Percentiles rank a stretch among this genome's conserved stretches.
Conservation (phyloP, 2,888 invertebrate genomes). For the Micropterix aruncella region DNA sequence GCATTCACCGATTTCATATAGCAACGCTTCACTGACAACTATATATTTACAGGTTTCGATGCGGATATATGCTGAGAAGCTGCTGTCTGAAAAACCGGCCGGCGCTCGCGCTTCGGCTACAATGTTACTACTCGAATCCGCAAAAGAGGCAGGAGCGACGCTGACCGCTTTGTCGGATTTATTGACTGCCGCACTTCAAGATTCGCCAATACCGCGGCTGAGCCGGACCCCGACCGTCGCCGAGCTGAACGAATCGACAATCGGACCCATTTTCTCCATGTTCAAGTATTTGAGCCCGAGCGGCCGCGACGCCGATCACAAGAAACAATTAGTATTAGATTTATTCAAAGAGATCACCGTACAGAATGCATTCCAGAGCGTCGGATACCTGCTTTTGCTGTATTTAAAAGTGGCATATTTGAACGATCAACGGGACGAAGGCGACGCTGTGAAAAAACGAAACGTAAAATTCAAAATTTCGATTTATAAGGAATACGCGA, state of each 20-base stretch:
- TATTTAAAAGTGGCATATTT: conserved; percentile 68
- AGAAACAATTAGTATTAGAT: conserved; percentile 63
- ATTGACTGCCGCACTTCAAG: conserved; percentile 33
- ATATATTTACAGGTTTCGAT: too few relatives aligned
- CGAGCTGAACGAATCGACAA: conserved; percentile 52
- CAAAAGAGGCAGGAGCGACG: conserved; percentile 23
- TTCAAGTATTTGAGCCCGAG: conserved; percentile 68
- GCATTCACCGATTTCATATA: too few relatives aligned
- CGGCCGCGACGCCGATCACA: conserved; percentile 54
- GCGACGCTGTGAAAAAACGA: conserved; percentile 37
- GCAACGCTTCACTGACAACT: too few relatives aligned
- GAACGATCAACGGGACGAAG: conserved; percentile 31
- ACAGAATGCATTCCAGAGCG: conserved; percentile 47
- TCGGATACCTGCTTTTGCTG: conserved; percentile 80
- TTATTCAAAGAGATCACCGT: conserved; percentile 69
- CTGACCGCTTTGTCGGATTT: conserved; percentile 34
- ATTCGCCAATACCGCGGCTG: conserved; percentile 34
- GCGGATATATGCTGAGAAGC: conserved; percentile 30
- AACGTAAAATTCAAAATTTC: conserved; percentile 63
- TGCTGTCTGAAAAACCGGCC: conserved; percentile 23
- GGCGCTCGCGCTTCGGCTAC: conserved; percentile 21
- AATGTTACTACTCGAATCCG: conserved; percentile 26
- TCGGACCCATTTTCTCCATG: conserved; percentile 74
- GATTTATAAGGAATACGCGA: conserved; percentile 82
- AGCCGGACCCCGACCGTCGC: conserved; percentile 32